Conservation (phyloP, 2,888 invertebrate species). For the Sisyra terminalis region DNA sequence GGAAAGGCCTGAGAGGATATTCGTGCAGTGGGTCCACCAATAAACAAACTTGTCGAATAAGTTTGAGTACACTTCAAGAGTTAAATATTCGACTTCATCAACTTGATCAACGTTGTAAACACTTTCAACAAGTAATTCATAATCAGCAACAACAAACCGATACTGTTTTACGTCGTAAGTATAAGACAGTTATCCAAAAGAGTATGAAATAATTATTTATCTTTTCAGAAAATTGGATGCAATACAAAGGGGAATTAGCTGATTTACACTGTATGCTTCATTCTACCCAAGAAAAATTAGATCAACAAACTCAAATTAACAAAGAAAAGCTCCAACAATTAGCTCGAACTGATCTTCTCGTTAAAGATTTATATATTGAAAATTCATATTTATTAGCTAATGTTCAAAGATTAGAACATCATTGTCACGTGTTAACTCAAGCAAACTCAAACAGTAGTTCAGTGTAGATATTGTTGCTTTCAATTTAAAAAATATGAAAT, state of each 20-base stretch:
- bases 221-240: slow-evolving; percentile 33
- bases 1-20: slow-evolving; percentile 7
- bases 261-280: slow-evolving; percentile 34
- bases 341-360: slow-evolving; percentile 54
- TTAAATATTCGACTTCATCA: slow-evolving; percentile 23
- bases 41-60: slow-evolving; percentile 7
- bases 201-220: slow-evolving; percentile 3
- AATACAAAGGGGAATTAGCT: slow-evolving; percentile 35
- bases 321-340: slow-evolving; percentile 48
- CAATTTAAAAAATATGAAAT: no score
- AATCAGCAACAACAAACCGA: slow-evolving; percentile 48
- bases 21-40: neutral
- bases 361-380: slow-evolving; percentile 71
- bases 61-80: slow-evolving; percentile 17
- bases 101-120: slow-evolving; percentile 43
- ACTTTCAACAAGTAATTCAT: slow-evolving; percentile 40
- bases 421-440: slow-evolving; percentile 31
- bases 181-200: neutral
- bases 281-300: slow-evolving; percentile 33
- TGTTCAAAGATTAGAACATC: slow-evolving; percentile 37
- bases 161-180: slow-evolving; percentile 43
- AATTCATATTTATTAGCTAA: slow-evolving; percentile 61
- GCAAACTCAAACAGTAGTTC: slow-evolving; percentile 25
- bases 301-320: slow-evolving; percentile 33
- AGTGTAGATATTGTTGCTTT: slow-evolving; percentile 17